Evolutionary conservation across 2,888 invertebrate species (phyloP).

Genomic region (Netelia inedita): DNA sequence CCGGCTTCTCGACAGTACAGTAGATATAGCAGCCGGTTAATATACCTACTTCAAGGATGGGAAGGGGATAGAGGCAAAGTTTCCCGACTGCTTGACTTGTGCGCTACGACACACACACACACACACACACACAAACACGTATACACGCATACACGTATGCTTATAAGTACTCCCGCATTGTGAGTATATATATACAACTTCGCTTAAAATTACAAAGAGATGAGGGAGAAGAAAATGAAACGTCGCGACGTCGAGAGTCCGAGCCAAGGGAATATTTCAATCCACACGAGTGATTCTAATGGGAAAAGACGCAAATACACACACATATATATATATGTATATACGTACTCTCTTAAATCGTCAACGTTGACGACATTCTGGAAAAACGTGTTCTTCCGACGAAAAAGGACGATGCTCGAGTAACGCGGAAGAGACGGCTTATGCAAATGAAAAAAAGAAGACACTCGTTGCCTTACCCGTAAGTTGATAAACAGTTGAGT

Average conservation of each 20-base stretch:
- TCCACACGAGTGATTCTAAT: slow-evolving; percentile 34
- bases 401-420: no score
- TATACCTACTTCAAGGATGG: slow-evolving; percentile 47
- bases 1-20: slow-evolving; percentile 44
- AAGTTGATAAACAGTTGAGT: no score
- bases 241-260: slow-evolving; percentile 7
- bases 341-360: no score
- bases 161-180: neutral
- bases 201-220: slow-evolving; percentile 60
- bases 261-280: slow-evolving; percentile 41
- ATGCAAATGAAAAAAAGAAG: no score
- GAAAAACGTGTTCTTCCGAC: no score
- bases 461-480: no score
- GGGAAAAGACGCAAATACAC: neutral
- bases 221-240: slow-evolving; percentile 39
- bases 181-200: slow-evolving; percentile 15
- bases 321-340: neutral
- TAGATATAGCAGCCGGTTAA: slow-evolving; percentile 55
- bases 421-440: no score
- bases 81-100: slow-evolving; percentile 55
- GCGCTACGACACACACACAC: slow-evolving; percentile 39
- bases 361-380: no score
- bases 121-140: neutral
- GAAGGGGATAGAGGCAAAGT: slow-evolving; percentile 36
- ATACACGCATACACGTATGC: neutral